Evolutionary conservation across 2,113 vertebrate species (phyloP).

Genomic region (Nanger granti): DNA sequence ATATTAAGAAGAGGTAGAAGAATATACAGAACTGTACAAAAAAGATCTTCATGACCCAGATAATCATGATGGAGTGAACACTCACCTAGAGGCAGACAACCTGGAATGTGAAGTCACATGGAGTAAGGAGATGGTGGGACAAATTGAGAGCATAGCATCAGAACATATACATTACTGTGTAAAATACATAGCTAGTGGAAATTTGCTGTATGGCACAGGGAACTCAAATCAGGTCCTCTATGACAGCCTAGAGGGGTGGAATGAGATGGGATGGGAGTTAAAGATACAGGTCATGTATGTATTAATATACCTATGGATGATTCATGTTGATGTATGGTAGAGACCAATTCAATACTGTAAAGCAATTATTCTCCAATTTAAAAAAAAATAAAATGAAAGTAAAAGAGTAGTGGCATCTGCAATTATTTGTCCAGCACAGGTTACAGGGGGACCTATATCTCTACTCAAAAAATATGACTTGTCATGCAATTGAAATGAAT

Average conservation of each 20-base stretch:
- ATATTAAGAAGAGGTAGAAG: no score
- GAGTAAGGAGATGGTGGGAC: not conserved
- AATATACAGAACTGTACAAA: no score
- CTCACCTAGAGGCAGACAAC: not conserved
- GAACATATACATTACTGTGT: not conserved
- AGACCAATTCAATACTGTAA: not conserved
- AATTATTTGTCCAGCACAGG: constrained; percentile 56
- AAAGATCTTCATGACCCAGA: no score
- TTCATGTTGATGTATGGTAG: not conserved
- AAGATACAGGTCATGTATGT: not conserved
- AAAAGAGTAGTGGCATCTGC: not conserved
- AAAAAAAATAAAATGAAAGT: not conserved
- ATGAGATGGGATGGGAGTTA: not conserved
- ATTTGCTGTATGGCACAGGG: not conserved
- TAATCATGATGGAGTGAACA: not conserved
- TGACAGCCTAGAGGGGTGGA: not conserved
- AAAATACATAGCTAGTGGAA: not conserved
- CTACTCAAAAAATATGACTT: constrained; percentile 47
- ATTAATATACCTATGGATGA: not conserved
- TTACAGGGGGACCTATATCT: constrained; percentile 48
- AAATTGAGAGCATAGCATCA: not conserved
- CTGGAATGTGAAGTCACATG: not conserved
- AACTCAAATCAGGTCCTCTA: not conserved
- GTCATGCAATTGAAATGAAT: constrained; percentile 67
- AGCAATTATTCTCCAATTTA: not conserved